Base-by-base conservation (phyloP, 2,797 vertebrate genomes). In the Menidia menidia region DNA sequence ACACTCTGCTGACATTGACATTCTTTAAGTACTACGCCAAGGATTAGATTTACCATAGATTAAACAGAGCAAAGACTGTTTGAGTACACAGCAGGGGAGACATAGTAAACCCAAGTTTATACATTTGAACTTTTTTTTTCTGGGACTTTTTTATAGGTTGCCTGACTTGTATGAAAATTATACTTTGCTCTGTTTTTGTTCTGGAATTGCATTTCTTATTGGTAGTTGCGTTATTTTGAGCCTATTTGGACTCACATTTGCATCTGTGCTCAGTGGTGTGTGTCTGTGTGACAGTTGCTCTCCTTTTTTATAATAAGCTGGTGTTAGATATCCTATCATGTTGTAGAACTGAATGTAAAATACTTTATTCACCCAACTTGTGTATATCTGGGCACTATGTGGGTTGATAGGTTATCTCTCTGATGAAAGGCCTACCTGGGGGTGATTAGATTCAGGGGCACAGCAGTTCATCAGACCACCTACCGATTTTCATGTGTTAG, bases 351-450 rank as follows among this genome's bases (percentile, higher is more conserved):
- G 25, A 25, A 25, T 25, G 25, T 25, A 25, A 25, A 25, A 25
- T 25, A 25, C 25, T 25, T 25, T 25, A 25, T 25, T 25, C 25
- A 25, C 25, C 25, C 25, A 25, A 25, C 25, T 25, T 77, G 43
- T 75, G 81, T 87, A 75, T 77, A 57, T 39, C 69, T 64, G 61
- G 82, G 72, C 77, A 75, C 69, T 69, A 67, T 50, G 61, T 63
- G 48, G 64, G 77, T 60, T 70, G 56, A 74, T 54, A 80, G 80
- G 85, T 77, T 83, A 81, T 85, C 81, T 82, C 14, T 73, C 69
- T 84, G 84, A 90, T 85, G 77, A 89, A 85, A 87, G 75, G 68
- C 76, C 80, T 87, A 89, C 90, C 85, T 87, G 77, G 77, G 84
- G 91, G 77, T 76, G 88, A 88, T 91, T 89, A 81, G 80, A 80